A percentile compares a stretch with the other conserved stretches of the same genome.
Evolutionary conservation across 2,797 vertebrate species (phyloP).

Genomic region (Trachops cirrhosus): DNA sequence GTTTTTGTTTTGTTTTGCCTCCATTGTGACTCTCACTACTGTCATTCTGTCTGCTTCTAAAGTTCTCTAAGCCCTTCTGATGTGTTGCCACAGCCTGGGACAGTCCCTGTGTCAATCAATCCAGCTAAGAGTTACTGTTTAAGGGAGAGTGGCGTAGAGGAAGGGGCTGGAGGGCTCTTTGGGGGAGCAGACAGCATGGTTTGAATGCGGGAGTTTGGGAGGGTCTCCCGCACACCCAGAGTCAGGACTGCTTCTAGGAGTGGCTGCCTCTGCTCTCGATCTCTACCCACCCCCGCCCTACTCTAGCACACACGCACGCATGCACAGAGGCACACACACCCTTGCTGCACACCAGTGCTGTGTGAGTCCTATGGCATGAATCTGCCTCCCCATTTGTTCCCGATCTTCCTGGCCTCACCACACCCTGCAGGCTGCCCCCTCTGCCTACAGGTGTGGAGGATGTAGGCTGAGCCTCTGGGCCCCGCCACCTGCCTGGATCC

Average conservation of each 20-base stretch:
- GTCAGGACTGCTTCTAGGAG: not conserved
- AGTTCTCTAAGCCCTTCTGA: not conserved
- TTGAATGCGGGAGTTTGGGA: not conserved
- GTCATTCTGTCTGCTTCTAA: not conserved
- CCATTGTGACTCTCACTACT: not conserved
- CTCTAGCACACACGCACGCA: fast-evolving
- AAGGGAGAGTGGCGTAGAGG: not conserved
- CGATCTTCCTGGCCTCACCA: not conserved
- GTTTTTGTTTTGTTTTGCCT: not conserved
- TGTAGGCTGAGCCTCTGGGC: not conserved
- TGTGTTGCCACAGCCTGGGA: not conserved
- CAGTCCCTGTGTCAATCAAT: not conserved
- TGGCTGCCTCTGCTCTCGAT: not conserved
- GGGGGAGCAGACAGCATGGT: not conserved
- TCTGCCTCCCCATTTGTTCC: constrained; percentile 17
- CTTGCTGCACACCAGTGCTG: too few relatives aligned
- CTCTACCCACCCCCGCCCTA: not conserved
- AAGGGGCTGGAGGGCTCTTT: not conserved
- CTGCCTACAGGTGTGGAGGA: not conserved
- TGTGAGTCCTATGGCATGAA: not conserved
- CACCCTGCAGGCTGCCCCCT: not conserved
- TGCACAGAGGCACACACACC: fast-evolving
- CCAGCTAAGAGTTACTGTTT: not conserved
- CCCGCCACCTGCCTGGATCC: not conserved
- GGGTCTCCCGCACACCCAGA: not conserved